Evolutionary conservation across 2,888 invertebrate species (phyloP), one percentile per base, ranked within the genome.

Genomic region (Limnephilus rhombicus): DNA sequence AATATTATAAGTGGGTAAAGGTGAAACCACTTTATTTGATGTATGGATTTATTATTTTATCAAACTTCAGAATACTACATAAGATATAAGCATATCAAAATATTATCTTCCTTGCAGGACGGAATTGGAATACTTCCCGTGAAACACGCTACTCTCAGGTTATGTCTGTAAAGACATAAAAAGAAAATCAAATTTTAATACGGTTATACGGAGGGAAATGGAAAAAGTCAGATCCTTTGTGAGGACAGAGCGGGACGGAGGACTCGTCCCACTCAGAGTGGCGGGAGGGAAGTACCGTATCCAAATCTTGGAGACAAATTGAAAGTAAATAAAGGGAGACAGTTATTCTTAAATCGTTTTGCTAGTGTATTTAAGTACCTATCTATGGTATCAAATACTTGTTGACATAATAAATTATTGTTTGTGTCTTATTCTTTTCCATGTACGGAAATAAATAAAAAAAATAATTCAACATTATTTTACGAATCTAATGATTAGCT

Each of bases 271-370:
- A 24, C 85, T n/a, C 34, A 83, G 83, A 90, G 68, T 29, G 53
- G 83, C 49, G 53, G 83, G 53, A 87, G 37, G 34, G 88, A 89
- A 81, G 89, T 49, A 81, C 49, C 80, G 37, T 91, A 41, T 86
- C 86, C 86, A 88, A 41, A 88, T 91, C 29, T 45, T 37, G 29
- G 91, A 91, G 89, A 91, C 91, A 91, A 88, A 91, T 91, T 88
- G 81, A 81, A 81, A 37, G 91, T 86, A 88, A 91, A 88, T 82
- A 53, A 91, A 68, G 80, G 49, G 45, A 89, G 88, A 89, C 81
- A 89, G 87, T 91, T 88, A 91, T 91, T 85, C 29, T 80, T 86
- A 82, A 88, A 91, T 91, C 89, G 82, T 53, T 49, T 91, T 88
- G 83, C 13, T 34, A 81, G 89, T 89, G 81, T 80, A 80, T 89